A percentile compares a stretch with the other conserved stretches of the same genome.
phyloP scores from a whole-genome alignment of 2,797 vertebrate genomes.

The Ficedula albicollis region DNA sequence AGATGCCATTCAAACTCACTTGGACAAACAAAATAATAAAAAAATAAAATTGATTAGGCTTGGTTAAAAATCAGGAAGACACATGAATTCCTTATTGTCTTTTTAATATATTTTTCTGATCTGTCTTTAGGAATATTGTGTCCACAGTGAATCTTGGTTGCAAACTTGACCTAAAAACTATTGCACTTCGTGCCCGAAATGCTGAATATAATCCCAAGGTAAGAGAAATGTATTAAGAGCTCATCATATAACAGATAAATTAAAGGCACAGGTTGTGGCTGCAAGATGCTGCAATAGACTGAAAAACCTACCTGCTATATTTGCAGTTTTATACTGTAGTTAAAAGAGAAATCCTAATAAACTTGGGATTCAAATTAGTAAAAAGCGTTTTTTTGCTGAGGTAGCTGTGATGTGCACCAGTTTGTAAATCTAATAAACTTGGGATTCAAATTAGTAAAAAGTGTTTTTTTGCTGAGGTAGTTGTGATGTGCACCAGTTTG shows the following conservation, averaged over 20 bases:
- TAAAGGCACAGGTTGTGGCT: background rate
- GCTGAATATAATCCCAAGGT: constrained; percentile 99
- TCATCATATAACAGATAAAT: background rate
- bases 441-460: too few species aligned
- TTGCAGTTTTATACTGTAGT: background rate
- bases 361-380: background rate
- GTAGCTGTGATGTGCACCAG: background rate
- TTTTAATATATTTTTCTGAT: constrained; percentile 34
- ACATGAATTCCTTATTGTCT: background rate
- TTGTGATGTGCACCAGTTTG: background rate
- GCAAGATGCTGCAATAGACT: background rate
- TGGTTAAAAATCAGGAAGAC: background rate
- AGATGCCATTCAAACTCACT: background rate
- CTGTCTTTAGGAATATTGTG: constrained; percentile 91
- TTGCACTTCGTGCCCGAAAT: constrained; percentile 97
- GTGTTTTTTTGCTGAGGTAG: background rate
- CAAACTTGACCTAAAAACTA: constrained; percentile 98
- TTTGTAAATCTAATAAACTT: background rate
- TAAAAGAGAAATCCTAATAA: background rate
- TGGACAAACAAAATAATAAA: background rate
- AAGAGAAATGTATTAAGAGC: constrained; percentile 36
- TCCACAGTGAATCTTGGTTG: constrained; percentile 99
- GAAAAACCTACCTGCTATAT: background rate
- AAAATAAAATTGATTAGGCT: background rate
- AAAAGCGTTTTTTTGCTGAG: background rate